phyloP scores from a whole-genome alignment of 2,113 vertebrate species.

The Cyprinodon variegatus region DNA sequence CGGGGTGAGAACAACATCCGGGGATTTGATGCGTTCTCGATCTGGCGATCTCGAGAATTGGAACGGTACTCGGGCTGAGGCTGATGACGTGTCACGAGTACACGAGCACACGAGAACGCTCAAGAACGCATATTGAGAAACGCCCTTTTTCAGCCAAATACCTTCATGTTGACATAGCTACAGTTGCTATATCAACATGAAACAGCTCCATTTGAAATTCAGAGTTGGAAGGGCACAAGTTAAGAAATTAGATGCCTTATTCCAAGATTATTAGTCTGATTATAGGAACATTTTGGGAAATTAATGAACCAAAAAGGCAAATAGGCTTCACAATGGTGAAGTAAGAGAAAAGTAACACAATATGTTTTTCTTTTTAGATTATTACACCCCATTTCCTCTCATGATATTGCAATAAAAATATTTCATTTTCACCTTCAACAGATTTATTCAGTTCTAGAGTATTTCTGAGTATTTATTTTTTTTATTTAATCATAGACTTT shows the following conservation, averaged over 20 bases:
- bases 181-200: neutral
- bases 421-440: neutral
- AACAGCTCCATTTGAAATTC: too few relatives aligned
- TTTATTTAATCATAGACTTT: neutral
- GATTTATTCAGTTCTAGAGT: neutral
- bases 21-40: too few relatives aligned
- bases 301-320: neutral
- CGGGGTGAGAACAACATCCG: too few relatives aligned
- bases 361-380: neutral
- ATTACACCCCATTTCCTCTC: neutral
- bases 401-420: too few relatives aligned
- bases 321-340: neutral
- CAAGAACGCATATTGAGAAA: too few relatives aligned
- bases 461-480: neutral
- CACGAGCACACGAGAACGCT: too few relatives aligned
- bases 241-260: too few relatives aligned
- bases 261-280: neutral
- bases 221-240: neutral
- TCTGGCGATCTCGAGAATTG: too few relatives aligned
- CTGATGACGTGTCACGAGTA: too few relatives aligned
- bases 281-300: neutral
- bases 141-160: neutral
- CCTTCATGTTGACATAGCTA: neutral
- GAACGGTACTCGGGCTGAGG: too few relatives aligned
- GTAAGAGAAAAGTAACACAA: neutral